Evolutionary conservation across 2,797 vertebrate species (phyloP).

Genomic region (Knipowitschia caucasica): DNA sequence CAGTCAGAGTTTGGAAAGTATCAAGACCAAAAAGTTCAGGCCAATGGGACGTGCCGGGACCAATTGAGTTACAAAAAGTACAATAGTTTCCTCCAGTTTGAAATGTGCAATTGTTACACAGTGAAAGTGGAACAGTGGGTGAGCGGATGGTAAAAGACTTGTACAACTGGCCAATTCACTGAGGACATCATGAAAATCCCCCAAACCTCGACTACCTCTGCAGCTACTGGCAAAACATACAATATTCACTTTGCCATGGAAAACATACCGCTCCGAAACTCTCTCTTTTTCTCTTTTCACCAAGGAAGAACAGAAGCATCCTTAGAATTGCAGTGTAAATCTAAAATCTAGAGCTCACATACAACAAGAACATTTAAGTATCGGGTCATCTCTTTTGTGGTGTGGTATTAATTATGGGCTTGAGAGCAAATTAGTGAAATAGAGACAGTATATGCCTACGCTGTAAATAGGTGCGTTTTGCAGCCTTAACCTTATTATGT

Average conservation of each 20-base stretch:
- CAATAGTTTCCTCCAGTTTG: constrained; percentile 3
- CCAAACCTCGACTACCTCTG: constrained; percentile 8
- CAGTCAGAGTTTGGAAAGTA: background rate
- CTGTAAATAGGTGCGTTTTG: no score
- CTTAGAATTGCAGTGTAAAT: background rate
- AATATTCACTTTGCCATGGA: constrained; percentile 22
- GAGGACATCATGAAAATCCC: constrained; percentile 24
- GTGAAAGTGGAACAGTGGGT: constrained; percentile 8
- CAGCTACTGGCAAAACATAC: constrained; percentile 30
- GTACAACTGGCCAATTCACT: constrained; percentile 22
- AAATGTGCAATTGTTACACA: constrained; percentile 11
- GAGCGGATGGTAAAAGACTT: constrained; percentile 23
- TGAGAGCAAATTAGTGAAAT: no score
- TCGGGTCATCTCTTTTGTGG: no score
- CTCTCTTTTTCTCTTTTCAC: background rate
- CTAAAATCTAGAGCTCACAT: no score
- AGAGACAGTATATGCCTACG: no score
- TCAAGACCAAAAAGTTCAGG: constrained; percentile 9
- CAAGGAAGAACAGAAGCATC: background rate
- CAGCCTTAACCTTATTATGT: no score
- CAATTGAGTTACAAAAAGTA: constrained; percentile 4
- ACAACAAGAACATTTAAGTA: no score
- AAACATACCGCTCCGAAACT: background rate
- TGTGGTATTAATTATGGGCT: no score
- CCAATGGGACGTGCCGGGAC: constrained; percentile 13